A percentile compares a stretch with the other conserved stretches of the same genome.
Conservation (phyloP, 1,140 invertebrate species). For the Drosophila mojavensis region DNA sequence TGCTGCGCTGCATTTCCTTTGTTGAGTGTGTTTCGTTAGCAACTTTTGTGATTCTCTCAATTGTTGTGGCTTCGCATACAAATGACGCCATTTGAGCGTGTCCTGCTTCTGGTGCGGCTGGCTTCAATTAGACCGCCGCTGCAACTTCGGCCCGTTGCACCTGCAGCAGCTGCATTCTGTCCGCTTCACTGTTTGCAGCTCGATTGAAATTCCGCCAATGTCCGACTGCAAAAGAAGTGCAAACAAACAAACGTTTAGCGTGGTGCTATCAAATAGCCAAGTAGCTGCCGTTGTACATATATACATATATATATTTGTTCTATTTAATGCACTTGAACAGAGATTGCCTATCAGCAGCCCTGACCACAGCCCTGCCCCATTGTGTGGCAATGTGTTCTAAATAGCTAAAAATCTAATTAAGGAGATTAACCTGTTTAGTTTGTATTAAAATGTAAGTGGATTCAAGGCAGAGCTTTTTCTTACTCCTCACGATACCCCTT, state of each 20-base stretch:
- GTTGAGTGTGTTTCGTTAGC: conserved; percentile 17
- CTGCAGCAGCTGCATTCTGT: conserved; percentile 59
- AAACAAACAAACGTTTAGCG: conserved; percentile 30
- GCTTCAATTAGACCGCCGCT: conserved; percentile 63
- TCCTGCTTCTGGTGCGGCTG: conserved; percentile 35
- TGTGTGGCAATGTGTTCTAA: too few species aligned
- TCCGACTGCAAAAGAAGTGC: conserved; percentile 30
- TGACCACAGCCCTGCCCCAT: too few species aligned
- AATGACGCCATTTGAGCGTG: conserved; percentile 69
- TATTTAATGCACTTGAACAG: neutral
- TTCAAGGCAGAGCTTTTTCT: too few species aligned
- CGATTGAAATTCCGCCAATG: conserved; percentile 63
- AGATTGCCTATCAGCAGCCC: neutral
- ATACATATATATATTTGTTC: neutral
- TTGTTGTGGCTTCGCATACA: conserved; percentile 63
- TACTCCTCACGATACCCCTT: too few species aligned
- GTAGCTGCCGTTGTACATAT: neutral
- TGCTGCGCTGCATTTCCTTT: conserved; percentile 54
- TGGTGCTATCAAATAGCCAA: conserved; percentile 19
- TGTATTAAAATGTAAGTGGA: too few species aligned
- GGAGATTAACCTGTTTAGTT: too few species aligned
- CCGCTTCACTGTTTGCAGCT: conserved; percentile 21
- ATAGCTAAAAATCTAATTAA: too few species aligned
- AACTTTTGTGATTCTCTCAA: conserved; percentile 2
- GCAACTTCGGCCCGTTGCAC: conserved; percentile 26